These are phyloP conservation scores for Drosophila meridiana DNA, from an alignment of 2,888 invertebrate genomes.

Conservation along the genomic window DNA sequence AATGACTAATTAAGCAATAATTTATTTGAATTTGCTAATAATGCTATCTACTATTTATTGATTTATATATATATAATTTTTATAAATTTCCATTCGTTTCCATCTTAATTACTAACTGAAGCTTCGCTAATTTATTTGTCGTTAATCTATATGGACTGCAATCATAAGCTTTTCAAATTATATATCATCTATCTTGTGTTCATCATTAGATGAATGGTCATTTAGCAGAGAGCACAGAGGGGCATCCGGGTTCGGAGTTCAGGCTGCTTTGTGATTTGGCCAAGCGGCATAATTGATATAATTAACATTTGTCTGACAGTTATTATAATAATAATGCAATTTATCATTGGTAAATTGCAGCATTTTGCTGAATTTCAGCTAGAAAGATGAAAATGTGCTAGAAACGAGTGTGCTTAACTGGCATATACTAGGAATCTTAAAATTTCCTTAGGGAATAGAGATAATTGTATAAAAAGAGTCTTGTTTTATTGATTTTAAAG, in stretches of 20 bases:
- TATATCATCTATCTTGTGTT: background rate
- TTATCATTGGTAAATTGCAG: background rate
- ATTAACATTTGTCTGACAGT: background rate
- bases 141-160: background rate
- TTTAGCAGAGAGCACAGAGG: background rate
- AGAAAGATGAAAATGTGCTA: background rate
- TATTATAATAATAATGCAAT: background rate
- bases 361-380: background rate
- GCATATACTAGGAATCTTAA: no score
- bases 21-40: background rate
- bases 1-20: background rate
- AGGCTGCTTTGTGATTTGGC: background rate
- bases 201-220: background rate
- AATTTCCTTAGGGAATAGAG: no score
- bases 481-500: no score
- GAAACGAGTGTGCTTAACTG: background rate
- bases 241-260: constrained; percentile 1
- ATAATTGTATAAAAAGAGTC: no score
- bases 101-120: background rate
- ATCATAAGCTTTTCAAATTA: background rate
- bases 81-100: background rate
- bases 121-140: background rate
- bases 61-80: background rate
- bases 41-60: background rate
- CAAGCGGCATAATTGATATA: background rate